Evolutionary conservation across 2,113 vertebrate species (phyloP).

Genomic region (Pantherophis guttatus): DNA sequence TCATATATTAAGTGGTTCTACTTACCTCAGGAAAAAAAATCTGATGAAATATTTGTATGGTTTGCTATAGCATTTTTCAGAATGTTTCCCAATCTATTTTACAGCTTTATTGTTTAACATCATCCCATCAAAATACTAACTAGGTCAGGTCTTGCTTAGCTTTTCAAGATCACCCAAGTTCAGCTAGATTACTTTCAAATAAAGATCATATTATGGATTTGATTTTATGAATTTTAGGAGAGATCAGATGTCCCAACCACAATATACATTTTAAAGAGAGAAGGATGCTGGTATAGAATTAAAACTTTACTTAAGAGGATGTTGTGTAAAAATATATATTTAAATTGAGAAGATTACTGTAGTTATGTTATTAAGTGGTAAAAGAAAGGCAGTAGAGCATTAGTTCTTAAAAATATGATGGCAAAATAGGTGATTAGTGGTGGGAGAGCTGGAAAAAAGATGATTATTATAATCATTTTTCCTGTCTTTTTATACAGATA

Average conservation of each 20-base stretch:
- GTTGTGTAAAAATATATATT: background rate
- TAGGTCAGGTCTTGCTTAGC: background rate
- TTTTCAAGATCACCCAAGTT: too few relatives aligned
- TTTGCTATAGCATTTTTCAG: background rate
- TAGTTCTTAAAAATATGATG: background rate
- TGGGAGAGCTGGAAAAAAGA: background rate
- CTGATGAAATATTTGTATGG: background rate
- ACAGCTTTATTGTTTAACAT: background rate
- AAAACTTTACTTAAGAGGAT: background rate
- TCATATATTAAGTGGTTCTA: too few relatives aligned
- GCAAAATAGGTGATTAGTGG: background rate
- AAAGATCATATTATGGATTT: background rate
- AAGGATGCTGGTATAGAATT: background rate
- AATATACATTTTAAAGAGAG: too few relatives aligned
- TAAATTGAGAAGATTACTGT: background rate
- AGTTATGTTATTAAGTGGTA: background rate
- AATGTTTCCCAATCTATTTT: background rate
- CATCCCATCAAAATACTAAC: background rate
- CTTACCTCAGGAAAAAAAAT: background rate
- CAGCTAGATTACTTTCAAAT: background rate
- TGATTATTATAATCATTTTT: background rate
- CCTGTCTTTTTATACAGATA: background rate
- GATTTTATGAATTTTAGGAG: background rate
- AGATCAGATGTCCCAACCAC: background rate
- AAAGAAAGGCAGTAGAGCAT: background rate